Evolutionary conservation across 2,113 vertebrate species (phyloP), one percentile per base, ranked within the genome.

Genomic region (Podilymbus podiceps): DNA sequence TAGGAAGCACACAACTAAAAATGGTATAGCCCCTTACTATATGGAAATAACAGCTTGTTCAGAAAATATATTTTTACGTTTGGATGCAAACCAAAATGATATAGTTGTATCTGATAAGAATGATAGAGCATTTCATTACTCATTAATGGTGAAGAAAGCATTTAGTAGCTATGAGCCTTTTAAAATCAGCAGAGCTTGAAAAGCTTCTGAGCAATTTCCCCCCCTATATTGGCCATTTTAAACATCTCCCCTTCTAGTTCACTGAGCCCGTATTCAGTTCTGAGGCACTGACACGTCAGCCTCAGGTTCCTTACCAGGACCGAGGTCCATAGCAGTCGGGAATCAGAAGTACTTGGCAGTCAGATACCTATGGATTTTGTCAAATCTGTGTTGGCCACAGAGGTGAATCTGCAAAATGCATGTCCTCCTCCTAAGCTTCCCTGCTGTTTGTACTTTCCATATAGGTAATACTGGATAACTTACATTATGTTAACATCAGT

Each of bases 21-120:
- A 58, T 0, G 2, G 18, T 31, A 58, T 5, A 62, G 24, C 13
- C 22, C 8, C 22, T 73, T 49, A n/a, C 1, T 20, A 8, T 9
- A 55, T 2, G 17, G 49, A 85, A 90, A 74, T 35, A 18, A 42
- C 13, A 86, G 25, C 8, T 69, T 60, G 11, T 58, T 80, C 3
- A 19, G 58, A 78, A 85, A 88, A 72, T 21, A 3, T 15, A 63
- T 82, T 72, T 82, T 10, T 21, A 50, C 3, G 3, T 40, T 82
- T 58, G 38, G 13, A 52, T 17, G 13, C 28, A 69, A 85, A 82
- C 67, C 35, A 60, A 49, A 85, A 79, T 44, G 5, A 44, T 22
- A 15, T 3, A 60, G 22, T 49, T 0, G 7, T 21, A 47, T 46
- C 33, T 76, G 46, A 28, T n/a, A 74, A 40, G n/a, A 81, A 24